These are phyloP conservation scores for Cheilosia grossa DNA, from an alignment of 2,888 invertebrate genomes.

Conservation along the genomic window DNA sequence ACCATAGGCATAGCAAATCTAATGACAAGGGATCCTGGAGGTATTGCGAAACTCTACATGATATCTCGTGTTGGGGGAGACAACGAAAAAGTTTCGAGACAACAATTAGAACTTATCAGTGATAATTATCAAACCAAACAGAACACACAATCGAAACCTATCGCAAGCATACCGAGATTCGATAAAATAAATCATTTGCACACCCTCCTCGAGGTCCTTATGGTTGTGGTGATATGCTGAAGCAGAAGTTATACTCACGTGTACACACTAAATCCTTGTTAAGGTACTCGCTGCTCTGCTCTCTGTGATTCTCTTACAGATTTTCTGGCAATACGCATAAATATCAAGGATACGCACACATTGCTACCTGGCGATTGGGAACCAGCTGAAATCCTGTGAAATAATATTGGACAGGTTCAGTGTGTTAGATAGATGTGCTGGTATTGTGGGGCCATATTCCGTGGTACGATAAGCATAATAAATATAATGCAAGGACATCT, in stretches of 20 bases:
- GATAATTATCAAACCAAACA: constrained; percentile 54
- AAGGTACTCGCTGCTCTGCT: constrained; percentile 41
- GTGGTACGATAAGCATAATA: constrained; percentile 69
- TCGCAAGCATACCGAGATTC: constrained; percentile 51
- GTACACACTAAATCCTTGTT: constrained; percentile 71
- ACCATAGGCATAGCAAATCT: constrained; percentile 46
- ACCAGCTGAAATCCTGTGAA: constrained; percentile 18
- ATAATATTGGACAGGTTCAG: constrained; percentile 32
- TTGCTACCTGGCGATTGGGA: background rate
- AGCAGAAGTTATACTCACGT: constrained; percentile 63
- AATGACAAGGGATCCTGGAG: constrained; percentile 46
- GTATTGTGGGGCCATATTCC: constrained; percentile 47
- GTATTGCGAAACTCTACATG: background rate
- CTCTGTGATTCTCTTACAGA: constrained; percentile 41
- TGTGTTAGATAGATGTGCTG: constrained; percentile 1
- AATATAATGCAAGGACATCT: constrained; percentile 73
- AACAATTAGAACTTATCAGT: constrained; percentile 53
- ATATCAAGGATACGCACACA: constrained; percentile 43
- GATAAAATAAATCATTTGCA: constrained; percentile 65
- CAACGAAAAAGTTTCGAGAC: background rate
- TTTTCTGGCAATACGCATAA: constrained; percentile 64
- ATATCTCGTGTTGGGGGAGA: too few relatives aligned
- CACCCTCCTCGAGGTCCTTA: constrained; percentile 35
- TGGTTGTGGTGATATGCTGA: constrained; percentile 45
- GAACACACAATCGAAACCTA: constrained; percentile 57